Percentiles rank a stretch among this genome's conserved stretches.
Evolutionary conservation across 2,888 invertebrate species (phyloP).

Genomic region (Itoplectis maculator): DNA sequence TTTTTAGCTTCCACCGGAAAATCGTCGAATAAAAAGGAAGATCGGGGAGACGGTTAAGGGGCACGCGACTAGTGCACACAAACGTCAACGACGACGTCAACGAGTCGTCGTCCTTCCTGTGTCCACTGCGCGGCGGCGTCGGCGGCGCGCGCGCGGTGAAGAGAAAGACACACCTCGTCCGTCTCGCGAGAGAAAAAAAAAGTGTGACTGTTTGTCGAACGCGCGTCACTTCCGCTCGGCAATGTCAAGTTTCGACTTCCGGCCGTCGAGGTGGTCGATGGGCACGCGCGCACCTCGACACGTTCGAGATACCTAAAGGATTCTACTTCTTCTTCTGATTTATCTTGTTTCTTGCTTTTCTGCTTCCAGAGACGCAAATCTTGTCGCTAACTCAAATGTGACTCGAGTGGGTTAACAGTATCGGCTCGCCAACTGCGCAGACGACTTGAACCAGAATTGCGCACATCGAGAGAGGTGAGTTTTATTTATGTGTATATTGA

Average conservation of each 20-base stretch:
- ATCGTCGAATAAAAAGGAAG: slow-evolving; percentile 45
- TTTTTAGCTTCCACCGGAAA: slow-evolving; percentile 47
- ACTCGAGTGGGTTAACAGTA: slow-evolving; percentile 15
- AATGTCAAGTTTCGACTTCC: slow-evolving; percentile 84
- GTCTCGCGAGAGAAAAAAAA: slow-evolving; percentile 76
- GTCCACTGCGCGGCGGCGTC: slow-evolving; percentile 54
- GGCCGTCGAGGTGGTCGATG: slow-evolving; percentile 69
- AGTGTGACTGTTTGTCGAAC: slow-evolving; percentile 79
- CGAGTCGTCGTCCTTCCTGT: slow-evolving; percentile 67
- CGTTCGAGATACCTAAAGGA: slow-evolving; percentile 44
- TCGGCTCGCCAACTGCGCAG: slow-evolving; percentile 30
- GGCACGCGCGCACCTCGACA: slow-evolving; percentile 64
- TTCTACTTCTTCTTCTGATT: slow-evolving; percentile 64
- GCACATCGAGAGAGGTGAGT: not conserved
- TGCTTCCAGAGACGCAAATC: slow-evolving; percentile 40
- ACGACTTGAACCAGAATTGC: not conserved
- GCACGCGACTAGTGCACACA: slow-evolving; percentile 69
- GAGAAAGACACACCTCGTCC: slow-evolving; percentile 83
- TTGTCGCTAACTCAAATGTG: not conserved
- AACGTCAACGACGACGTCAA: too few relatives aligned
- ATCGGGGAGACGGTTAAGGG: slow-evolving; percentile 45
- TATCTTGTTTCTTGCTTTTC: slow-evolving; percentile 36
- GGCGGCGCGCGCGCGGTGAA: slow-evolving; percentile 75
- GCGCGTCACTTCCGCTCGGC: slow-evolving; percentile 83
- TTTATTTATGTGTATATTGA: not conserved